A percentile compares a stretch with the other conserved stretches of the same genome.
phyloP scores from a whole-genome alignment of 2,797 vertebrate species.

The Arctocebus calabarensis region DNA sequence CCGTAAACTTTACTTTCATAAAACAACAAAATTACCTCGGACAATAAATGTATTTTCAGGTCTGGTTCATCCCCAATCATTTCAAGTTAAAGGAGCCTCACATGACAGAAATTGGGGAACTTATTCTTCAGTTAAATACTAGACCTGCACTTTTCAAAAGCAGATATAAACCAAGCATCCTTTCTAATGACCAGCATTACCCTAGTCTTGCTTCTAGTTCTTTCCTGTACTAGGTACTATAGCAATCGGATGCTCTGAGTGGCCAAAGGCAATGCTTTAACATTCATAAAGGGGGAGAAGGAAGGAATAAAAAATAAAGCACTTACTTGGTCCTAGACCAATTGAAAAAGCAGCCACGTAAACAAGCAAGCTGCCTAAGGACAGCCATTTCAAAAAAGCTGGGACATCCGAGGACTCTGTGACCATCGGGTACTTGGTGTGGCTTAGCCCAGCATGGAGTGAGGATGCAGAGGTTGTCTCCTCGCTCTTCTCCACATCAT shows the following conservation, averaged over 20 bases:
- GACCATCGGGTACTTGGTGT: constrained; percentile 43
- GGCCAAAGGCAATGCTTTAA: neutral
- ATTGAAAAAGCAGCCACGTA: constrained; percentile 97
- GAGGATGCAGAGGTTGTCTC: constrained; percentile 71
- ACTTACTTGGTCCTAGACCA: constrained; percentile 98
- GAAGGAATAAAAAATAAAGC: constrained; percentile 64
- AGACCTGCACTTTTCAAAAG: constrained; percentile 27
- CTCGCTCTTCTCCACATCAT: constrained; percentile 29
- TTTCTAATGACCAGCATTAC: neutral
- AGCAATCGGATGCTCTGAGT: neutral
- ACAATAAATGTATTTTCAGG: constrained; percentile 5
- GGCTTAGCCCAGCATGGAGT: constrained; percentile 70
- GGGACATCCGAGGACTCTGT: constrained; percentile 84
- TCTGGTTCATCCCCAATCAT: constrained; percentile 22
- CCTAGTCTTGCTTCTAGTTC: neutral
- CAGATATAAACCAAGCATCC: neutral
- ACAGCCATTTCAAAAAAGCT: constrained; percentile 93
- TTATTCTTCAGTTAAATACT: neutral
- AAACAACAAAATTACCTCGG: constrained; percentile 22
- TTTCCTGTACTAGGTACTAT: neutral
- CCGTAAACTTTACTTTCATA: constrained; percentile 38
- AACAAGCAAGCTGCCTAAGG: constrained; percentile 93
- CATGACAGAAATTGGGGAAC: neutral
- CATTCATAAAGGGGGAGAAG: neutral
- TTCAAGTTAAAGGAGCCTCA: neutral